Conservation (phyloP, 2,888 invertebrate genomes). For the Drepanosiphum platanoidis region DNA sequence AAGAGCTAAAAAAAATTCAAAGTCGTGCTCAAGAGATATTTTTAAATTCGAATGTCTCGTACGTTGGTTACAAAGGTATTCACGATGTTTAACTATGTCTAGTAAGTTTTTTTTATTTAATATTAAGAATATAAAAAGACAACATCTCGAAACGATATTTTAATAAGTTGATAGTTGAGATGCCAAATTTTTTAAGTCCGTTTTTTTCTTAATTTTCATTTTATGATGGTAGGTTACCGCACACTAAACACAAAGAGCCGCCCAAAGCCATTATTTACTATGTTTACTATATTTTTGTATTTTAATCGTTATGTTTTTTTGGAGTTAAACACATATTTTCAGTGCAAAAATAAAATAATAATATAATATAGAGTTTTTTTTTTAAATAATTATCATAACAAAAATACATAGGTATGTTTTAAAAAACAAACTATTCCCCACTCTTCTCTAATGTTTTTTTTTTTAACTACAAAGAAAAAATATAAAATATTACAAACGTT, state of each 20-base stretch:
- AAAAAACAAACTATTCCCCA: too few relatives aligned
- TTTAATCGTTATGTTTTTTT: not conserved
- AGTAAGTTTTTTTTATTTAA: not conserved
- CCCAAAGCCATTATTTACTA: not conserved
- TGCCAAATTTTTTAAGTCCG: not conserved
- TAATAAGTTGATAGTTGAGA: not conserved
- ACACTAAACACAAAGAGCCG: too few relatives aligned
- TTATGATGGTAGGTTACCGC: too few relatives aligned
- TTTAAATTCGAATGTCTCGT: not conserved
- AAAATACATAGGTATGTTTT: too few relatives aligned
- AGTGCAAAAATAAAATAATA: not conserved
- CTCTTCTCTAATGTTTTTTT: too few relatives aligned
- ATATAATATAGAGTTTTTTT: too few relatives aligned
- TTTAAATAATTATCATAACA: too few relatives aligned
- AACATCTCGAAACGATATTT: not conserved
- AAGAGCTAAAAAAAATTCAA: too few relatives aligned
- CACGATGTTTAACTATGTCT: not conserved
- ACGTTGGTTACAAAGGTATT: too few relatives aligned
- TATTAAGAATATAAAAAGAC: not conserved
- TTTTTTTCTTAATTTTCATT: not conserved
- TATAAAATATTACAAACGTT: not conserved
- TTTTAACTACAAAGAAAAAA: not conserved
- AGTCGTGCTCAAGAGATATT: not conserved
- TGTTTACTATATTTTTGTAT: not conserved
- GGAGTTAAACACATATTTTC: not conserved